These are phyloP conservation scores for Stercorarius parasiticus DNA, from an alignment of 2,113 vertebrate genomes.

Conservation along the genomic window DNA sequence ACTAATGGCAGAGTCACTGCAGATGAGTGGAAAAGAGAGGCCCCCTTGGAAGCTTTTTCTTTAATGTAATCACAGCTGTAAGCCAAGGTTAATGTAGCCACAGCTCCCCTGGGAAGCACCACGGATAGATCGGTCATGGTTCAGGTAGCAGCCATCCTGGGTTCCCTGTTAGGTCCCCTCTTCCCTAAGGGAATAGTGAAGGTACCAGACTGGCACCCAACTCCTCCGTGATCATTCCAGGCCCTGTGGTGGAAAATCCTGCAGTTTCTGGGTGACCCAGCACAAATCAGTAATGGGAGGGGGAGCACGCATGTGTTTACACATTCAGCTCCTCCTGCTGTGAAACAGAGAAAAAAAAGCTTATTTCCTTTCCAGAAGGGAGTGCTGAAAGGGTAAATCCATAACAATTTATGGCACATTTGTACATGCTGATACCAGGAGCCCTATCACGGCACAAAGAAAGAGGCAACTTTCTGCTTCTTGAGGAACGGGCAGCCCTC, in stretches of 20 bases:
- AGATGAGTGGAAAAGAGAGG: not conserved
- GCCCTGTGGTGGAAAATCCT: not conserved
- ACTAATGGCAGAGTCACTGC: not conserved
- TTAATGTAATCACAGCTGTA: not conserved
- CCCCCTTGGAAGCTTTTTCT: not conserved
- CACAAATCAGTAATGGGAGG: not conserved
- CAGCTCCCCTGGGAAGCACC: not conserved
- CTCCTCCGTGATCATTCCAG: not conserved
- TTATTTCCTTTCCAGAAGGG: not conserved
- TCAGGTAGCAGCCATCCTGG: not conserved
- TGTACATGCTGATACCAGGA: not conserved
- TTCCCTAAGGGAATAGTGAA: not conserved
- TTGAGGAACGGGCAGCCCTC: not conserved
- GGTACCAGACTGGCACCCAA: not conserved
- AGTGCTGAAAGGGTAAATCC: not conserved
- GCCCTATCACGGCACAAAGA: rapidly evolving
- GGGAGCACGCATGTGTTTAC: rapidly evolving
- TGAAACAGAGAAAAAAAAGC: not conserved
- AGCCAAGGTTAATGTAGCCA: not conserved
- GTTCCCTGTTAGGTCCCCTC: not conserved
- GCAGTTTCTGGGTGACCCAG: not conserved
- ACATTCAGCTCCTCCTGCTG: not conserved
- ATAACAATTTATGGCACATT: not conserved
- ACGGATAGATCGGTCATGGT: rapidly evolving
- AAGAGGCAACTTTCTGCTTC: not conserved